Evolutionary conservation across 2,113 vertebrate species (phyloP), one percentile per base, ranked within the genome.

Genomic region (Dryoscopus gambensis): DNA sequence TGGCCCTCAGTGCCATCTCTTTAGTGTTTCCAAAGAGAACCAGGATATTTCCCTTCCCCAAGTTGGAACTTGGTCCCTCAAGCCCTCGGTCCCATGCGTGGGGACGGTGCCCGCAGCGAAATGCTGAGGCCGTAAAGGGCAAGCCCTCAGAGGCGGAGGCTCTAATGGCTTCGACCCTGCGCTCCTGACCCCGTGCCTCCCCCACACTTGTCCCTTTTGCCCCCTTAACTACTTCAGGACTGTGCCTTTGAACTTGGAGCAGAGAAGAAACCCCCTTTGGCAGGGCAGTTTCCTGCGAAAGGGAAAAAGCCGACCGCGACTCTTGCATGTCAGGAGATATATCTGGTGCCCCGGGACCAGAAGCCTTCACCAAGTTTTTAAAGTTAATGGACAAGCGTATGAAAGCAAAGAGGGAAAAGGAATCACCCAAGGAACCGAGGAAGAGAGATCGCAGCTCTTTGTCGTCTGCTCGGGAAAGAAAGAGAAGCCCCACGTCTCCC

Each of bases 211-310:
- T 57, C 49, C 74, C 44, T 79, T 84, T 53, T 68, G 77, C 23
- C 79, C 74, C 85, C 62, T 79, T 60, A 71, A 75, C 57, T 53
- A 78, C 67, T 78, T 82, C 90, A 52, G 74, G 35, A 40, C 63
- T 15, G 24, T 25, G 87, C 27, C 78, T 97, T 95, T 94, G 78
- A 91, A 91, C 92, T 83, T 91, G 87, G 78, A 84, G 65, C 30
- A 44, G 39, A 35, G 69, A 14, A 91, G 57, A 76, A 91, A 73
- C 1, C 22, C 60, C 40, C 33, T 42, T 4, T 73, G 77, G 52
- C 56, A 22, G 65, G 33, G 39, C 7, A 9, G 42, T 64, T 96
- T 88, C 83, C 64, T 57, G 60, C 2, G 30, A 78, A 55, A 71
- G 22, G 39, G 39, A 67, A 74, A 83, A 63, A 74, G 19, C 24